Percentiles rank a stretch among this genome's conserved stretches.
phyloP scores from a whole-genome alignment of 2,113 vertebrate genomes.

The Odocoileus hemionus region DNA sequence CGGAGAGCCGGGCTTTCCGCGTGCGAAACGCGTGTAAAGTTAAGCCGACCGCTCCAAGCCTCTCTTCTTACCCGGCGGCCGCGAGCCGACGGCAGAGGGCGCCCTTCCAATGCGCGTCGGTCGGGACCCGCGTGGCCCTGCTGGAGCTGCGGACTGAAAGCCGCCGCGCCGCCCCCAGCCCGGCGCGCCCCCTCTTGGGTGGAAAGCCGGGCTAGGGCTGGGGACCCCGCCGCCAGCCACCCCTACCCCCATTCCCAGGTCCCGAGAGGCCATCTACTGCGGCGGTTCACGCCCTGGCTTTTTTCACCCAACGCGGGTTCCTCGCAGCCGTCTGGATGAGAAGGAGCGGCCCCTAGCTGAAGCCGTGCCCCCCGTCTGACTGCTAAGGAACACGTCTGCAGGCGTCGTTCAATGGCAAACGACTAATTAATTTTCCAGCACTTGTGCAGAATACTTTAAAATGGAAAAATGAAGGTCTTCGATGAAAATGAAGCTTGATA shows the following conservation, averaged over 20 bases:
- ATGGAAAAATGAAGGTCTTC: slow-evolving; percentile 83
- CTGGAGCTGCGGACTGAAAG: too few relatives aligned
- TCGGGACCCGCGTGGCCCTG: neutral
- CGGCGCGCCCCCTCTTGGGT: rapidly evolving
- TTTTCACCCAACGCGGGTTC: neutral
- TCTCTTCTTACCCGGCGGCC: slow-evolving; percentile 10
- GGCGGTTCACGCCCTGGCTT: neutral
- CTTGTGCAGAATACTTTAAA: slow-evolving; percentile 83
- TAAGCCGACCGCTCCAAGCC: neutral
- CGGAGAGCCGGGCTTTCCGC: neutral
- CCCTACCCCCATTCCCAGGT: neutral
- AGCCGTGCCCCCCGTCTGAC: neutral
- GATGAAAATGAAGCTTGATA: slow-evolving; percentile 84
- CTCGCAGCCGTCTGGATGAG: neutral
- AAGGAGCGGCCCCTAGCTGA: neutral
- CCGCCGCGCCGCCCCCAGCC: rapidly evolving
- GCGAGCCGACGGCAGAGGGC: slow-evolving; percentile 65
- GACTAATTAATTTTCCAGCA: slow-evolving; percentile 83
- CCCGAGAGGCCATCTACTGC: neutral
- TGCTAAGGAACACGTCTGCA: slow-evolving; percentile 69
- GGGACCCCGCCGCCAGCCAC: neutral
- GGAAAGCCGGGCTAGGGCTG: neutral
- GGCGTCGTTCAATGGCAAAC: slow-evolving; percentile 79
- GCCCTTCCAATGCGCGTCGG: slow-evolving; percentile 55
- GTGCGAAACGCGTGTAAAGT: neutral